Percentiles rank a stretch among this genome's conserved stretches.
These are phyloP conservation scores for Zonotrichia leucophrys DNA, from an alignment of 2,113 vertebrate genomes.

Conservation along the genomic window DNA sequence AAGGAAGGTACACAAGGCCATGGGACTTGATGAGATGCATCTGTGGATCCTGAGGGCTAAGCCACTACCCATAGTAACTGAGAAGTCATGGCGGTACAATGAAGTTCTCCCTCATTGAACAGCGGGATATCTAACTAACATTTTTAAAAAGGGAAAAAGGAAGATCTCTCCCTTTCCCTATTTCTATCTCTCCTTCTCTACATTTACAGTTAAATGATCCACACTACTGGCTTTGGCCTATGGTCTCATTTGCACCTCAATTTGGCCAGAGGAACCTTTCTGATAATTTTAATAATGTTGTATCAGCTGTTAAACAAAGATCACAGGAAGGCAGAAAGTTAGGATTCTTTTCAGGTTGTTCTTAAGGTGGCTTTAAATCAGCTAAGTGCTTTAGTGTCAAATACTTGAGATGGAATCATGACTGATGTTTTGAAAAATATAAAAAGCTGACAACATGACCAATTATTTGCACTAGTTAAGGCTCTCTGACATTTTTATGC, in stretches of 20 bases:
- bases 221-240: background rate
- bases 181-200: background rate
- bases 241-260: background rate
- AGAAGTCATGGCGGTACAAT: background rate
- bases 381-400: background rate
- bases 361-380: background rate
- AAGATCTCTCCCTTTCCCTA: background rate
- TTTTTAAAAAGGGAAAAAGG: background rate
- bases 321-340: background rate
- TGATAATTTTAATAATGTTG: background rate
- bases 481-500: background rate
- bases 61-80: background rate
- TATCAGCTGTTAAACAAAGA: background rate
- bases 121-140: background rate
- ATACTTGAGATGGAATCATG: background rate
- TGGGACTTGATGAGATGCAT: background rate
- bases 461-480: background rate
- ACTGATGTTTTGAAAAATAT: background rate
- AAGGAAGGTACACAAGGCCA: background rate
- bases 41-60: background rate
- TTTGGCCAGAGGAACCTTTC: rapidly evolving
- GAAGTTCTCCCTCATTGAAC: background rate
- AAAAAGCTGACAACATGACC: background rate
- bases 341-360: background rate
- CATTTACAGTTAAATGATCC: background rate